phyloP scores from a whole-genome alignment of 2,888 invertebrate species.

The Desoria tigrina region DNA sequence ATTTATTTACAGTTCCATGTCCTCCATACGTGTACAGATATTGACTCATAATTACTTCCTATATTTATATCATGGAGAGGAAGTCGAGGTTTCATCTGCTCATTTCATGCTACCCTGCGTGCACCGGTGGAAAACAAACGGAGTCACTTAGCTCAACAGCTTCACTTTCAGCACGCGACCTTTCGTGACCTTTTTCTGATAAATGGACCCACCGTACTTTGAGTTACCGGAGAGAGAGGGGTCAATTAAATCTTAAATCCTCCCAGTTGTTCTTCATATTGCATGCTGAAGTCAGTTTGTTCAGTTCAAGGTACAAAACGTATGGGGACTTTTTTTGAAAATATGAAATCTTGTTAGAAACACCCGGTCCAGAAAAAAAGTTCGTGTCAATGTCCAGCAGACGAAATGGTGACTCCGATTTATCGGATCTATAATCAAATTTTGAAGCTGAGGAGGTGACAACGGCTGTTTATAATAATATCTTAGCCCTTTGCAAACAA shows the following conservation, averaged over 20 bases:
- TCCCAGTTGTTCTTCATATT: background rate
- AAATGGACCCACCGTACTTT: background rate
- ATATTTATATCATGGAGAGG: background rate
- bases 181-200: slow-evolving; percentile 34
- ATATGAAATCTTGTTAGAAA: too few relatives aligned
- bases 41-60: too few relatives aligned
- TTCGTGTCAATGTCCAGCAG: background rate
- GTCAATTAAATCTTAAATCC: slow-evolving; percentile 22
- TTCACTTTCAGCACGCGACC: slow-evolving; percentile 31
- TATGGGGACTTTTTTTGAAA: background rate
- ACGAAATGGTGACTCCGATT: background rate
- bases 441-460: too few relatives aligned
- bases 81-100: slow-evolving; percentile 6
- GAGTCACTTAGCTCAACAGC: background rate
- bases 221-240: background rate
- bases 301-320: too few relatives aligned
- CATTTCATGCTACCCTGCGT: slow-evolving; percentile 17
- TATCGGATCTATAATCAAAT: too few relatives aligned
- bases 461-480: too few relatives aligned
- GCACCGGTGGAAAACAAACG: background rate
- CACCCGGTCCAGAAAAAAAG: too few relatives aligned
- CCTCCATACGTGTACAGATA: too few relatives aligned
- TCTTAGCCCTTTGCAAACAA: too few relatives aligned
- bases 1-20: background rate
- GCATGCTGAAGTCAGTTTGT: too few relatives aligned